phyloP scores from a whole-genome alignment of 2,797 vertebrate species.

The Chromis chromis region DNA sequence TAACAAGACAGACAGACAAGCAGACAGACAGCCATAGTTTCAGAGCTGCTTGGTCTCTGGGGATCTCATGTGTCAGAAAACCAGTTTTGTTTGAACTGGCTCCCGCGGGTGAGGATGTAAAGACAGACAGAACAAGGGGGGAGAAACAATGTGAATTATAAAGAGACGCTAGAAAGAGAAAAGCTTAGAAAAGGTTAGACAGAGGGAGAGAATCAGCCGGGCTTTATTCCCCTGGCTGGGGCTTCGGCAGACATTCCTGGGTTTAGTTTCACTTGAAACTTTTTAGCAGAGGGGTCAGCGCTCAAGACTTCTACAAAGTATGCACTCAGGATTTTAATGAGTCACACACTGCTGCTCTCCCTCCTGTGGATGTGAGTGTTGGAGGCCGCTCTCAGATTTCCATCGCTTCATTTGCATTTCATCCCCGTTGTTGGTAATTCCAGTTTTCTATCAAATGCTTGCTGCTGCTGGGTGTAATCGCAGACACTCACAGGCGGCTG shows the following conservation, averaged over 20 bases:
- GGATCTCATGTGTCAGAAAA: slow-evolving; percentile 57
- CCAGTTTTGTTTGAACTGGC: slow-evolving; percentile 56
- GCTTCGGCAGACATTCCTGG: slow-evolving; percentile 69
- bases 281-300: slow-evolving; percentile 68
- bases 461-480: slow-evolving; percentile 17
- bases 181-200: slow-evolving; percentile 55
- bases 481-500: slow-evolving; percentile 12
- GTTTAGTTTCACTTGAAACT: slow-evolving; percentile 72
- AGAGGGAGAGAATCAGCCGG: slow-evolving; percentile 54
- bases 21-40: slow-evolving; percentile 18
- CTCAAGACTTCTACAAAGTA: slow-evolving; percentile 60
- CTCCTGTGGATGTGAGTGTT: slow-evolving; percentile 23
- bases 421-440: slow-evolving; percentile 29
- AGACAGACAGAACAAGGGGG: slow-evolving; percentile 33
- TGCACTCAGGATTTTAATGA: slow-evolving; percentile 68
- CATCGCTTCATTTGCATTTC: slow-evolving; percentile 50
- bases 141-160: slow-evolving; percentile 54
- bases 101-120: slow-evolving; percentile 48
- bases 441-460: neutral
- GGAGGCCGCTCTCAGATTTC: slow-evolving; percentile 16
- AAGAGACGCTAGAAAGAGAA: slow-evolving; percentile 60
- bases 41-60: slow-evolving; percentile 11
- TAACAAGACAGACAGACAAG: neutral
- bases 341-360: slow-evolving; percentile 48
- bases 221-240: slow-evolving; percentile 69